Base-by-base conservation (phyloP, 2,797 vertebrate species). In the Karalla daura region DNA sequence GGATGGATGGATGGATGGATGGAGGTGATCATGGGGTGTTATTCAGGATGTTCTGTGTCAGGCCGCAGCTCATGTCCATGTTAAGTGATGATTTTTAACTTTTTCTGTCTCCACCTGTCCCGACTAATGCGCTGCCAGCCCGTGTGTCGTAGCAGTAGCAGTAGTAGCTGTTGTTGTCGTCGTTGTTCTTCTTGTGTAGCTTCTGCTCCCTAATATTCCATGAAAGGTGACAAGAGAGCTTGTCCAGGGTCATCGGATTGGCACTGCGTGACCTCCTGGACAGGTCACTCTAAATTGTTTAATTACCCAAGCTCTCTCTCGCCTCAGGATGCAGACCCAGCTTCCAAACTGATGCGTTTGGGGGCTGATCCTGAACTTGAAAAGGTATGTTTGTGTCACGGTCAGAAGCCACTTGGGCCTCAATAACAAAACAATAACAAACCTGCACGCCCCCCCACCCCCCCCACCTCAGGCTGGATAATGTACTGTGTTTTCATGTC, bases 311-410 rank as follows among this genome's bases (percentile, higher is more conserved):
- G 78, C 88, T 90, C 83, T 92, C 63, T 91, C 90, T 92, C 90
- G 83, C 83, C 87, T 72, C 83, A 93, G 93, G 80, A 90, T 59
- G 78, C 89, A 88, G 93, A 93, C 66, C 20, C 89, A 85, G 91
- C 86, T 92, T 93, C 92, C 91, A 95, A 93, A 93, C 85, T 74
- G 70, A 85, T 91, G 84, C 59, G 70, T 90, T 93, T 92, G 88
- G 89, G 90, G 87, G 90, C 82, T 86, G 88, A 87, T 91, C 85
- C 86, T 77, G 86, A 89, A 75, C 76, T 90, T 77, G 87, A 92
- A 83, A 88, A 95, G 89, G 91, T 95, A 93, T 41, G 80, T 87
- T 76, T 70, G 58, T 78, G 76, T 81, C 43, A 27, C 11, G 28
- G 53, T 76, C 50, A 49, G 14, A 54, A 70, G 64, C 55, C 40